phyloP scores from a whole-genome alignment of 2,888 invertebrate species.

The Chromoteleia sp. region DNA sequence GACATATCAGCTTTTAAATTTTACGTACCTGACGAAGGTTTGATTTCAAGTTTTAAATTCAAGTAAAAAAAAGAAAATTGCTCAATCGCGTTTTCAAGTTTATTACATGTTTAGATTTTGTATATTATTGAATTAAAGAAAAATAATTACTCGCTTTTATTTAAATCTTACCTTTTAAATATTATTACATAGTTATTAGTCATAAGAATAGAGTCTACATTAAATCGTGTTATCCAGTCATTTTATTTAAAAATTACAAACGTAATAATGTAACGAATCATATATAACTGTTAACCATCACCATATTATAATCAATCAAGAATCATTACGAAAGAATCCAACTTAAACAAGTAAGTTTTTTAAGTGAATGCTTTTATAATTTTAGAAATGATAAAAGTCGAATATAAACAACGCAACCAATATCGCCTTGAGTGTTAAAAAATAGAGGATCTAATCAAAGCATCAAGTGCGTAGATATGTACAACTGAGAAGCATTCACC shows the following conservation, averaged over 20 bases:
- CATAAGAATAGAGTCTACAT: slow-evolving; percentile 29
- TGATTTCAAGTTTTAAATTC: slow-evolving; percentile 13
- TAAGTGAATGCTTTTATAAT: slow-evolving; percentile 54
- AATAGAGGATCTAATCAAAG: slow-evolving; percentile 44
- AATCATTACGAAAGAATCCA: slow-evolving; percentile 35
- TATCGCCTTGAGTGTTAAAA: slow-evolving; percentile 30
- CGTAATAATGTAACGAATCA: slow-evolving; percentile 43
- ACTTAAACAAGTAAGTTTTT: slow-evolving; percentile 28
- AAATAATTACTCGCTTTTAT: not conserved
- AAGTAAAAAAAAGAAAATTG: not conserved
- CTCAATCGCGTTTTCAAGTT: not conserved
- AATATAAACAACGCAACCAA: slow-evolving; percentile 27
- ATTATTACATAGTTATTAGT: slow-evolving; percentile 17
- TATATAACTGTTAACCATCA: slow-evolving; percentile 38
- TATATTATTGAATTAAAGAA: not conserved
- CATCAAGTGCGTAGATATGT: slow-evolving; percentile 54
- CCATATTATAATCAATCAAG: slow-evolving; percentile 49
- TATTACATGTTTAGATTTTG: not conserved
- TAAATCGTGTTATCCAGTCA: slow-evolving; percentile 45
- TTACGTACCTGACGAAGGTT: slow-evolving; percentile 44
- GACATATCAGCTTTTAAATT: slow-evolving; percentile 8
- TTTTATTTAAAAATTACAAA: slow-evolving; percentile 62
- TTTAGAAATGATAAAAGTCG: not conserved
- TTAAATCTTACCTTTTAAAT: slow-evolving; percentile 12
- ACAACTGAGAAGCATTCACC: slow-evolving; percentile 65